Evolutionary conservation across 1,140 invertebrate genomes (phyloP).

Genomic region (Lysiphlebus fabarum): DNA sequence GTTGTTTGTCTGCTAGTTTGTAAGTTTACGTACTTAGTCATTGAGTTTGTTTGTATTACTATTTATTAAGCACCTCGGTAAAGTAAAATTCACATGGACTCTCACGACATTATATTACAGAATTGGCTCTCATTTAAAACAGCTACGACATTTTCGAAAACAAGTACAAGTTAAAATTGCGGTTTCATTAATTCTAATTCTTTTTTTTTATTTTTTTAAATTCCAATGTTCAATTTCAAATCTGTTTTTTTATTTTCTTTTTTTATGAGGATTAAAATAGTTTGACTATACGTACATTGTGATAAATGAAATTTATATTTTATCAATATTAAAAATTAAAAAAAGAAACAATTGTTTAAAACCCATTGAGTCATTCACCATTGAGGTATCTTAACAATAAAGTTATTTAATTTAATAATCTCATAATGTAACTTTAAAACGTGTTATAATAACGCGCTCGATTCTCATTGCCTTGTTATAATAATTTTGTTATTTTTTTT

Average conservation of each 20-base stretch:
- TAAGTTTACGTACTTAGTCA: neutral
- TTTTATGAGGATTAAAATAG: no score
- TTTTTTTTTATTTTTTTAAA: no score
- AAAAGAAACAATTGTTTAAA: no score
- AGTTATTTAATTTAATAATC: constrained; percentile 16
- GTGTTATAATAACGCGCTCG: constrained; percentile 5
- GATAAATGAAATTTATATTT: no score
- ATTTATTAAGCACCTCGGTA: constrained; percentile 20
- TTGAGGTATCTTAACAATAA: neutral
- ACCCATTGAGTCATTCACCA: neutral
- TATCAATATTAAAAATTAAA: no score
- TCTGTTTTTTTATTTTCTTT: no score
- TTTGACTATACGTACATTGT: no score
- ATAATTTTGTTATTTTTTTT: neutral
- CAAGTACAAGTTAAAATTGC: no score
- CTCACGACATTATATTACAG: constrained; percentile 17
- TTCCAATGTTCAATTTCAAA: no score
- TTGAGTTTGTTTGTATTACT: no score
- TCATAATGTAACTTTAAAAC: constrained; percentile 21
- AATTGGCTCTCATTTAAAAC: constrained; percentile 18
- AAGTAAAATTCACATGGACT: constrained; percentile 14
- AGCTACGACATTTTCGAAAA: constrained; percentile 2
- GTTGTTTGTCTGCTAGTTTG: neutral
- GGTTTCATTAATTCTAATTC: no score
- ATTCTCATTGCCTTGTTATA: neutral